These are phyloP conservation scores for Podarcis siculus DNA, from an alignment of 2,797 vertebrate species.

Conservation along the genomic window DNA sequence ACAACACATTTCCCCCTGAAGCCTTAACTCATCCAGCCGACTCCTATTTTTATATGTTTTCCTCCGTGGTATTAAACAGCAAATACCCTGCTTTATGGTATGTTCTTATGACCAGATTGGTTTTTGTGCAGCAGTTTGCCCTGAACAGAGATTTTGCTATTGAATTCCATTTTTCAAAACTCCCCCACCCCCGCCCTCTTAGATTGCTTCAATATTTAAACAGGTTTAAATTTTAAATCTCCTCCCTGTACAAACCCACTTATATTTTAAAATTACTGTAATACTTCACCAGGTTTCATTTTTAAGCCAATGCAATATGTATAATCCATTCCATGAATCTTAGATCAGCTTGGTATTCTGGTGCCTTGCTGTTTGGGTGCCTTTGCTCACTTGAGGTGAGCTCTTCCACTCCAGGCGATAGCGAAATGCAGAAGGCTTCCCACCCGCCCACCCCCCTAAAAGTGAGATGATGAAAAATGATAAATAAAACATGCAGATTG, in stretches of 20 bases:
- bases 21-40: slow-evolving; percentile 26
- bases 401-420: slow-evolving; percentile 55
- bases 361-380: slow-evolving; percentile 59
- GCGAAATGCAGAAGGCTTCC: slow-evolving; percentile 58
- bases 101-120: slow-evolving; percentile 71
- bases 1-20: slow-evolving; percentile 37
- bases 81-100: slow-evolving; percentile 66
- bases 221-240: slow-evolving; percentile 83
- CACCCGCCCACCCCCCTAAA: not conserved
- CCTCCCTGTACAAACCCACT: slow-evolving; percentile 73
- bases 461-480: slow-evolving; percentile 67
- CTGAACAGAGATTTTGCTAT: slow-evolving; percentile 71
- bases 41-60: slow-evolving; percentile 58
- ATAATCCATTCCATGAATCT: slow-evolving; percentile 82
- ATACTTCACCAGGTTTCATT: slow-evolving; percentile 81
- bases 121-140: slow-evolving; percentile 67
- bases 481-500: slow-evolving; percentile 53
- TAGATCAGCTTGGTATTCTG: slow-evolving; percentile 72
- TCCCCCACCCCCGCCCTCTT: slow-evolving; percentile 53
- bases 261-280: slow-evolving; percentile 81
- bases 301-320: slow-evolving; percentile 79
- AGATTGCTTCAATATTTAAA: slow-evolving; percentile 82
- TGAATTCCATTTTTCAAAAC: slow-evolving; percentile 78
- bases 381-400: slow-evolving; percentile 63
- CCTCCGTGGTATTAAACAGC: slow-evolving; percentile 59